Percentiles rank a stretch among this genome's conserved stretches.
Evolutionary conservation across 2,113 vertebrate species (phyloP).

Genomic region (Globicephala melas): DNA sequence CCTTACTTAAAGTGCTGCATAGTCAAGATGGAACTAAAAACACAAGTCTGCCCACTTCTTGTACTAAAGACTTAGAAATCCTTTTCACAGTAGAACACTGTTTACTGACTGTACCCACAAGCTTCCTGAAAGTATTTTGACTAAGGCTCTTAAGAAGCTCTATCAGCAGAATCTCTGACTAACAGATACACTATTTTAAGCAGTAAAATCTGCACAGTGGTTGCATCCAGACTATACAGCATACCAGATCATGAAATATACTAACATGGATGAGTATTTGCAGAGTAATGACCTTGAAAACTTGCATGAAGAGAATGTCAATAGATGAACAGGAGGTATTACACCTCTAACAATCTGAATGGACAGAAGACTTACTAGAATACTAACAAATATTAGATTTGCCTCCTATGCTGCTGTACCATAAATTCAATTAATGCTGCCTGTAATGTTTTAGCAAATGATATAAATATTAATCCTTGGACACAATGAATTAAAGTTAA

Average conservation of each 20-base stretch:
- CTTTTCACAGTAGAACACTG: slow-evolving; percentile 82
- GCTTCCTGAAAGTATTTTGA: slow-evolving; percentile 81
- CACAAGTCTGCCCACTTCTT: slow-evolving; percentile 80
- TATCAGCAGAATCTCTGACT: slow-evolving; percentile 79
- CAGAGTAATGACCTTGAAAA: slow-evolving; percentile 72
- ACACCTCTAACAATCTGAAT: background rate
- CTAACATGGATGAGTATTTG: slow-evolving; percentile 61
- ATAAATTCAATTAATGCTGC: background rate
- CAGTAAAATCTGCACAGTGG: slow-evolving; percentile 83
- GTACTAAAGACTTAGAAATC: slow-evolving; percentile 75
- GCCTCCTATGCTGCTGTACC: background rate
- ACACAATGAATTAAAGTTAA: slow-evolving; percentile 43
- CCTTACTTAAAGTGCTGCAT: slow-evolving; percentile 75
- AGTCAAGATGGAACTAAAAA: slow-evolving; percentile 80
- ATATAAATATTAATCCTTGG: slow-evolving; percentile 24
- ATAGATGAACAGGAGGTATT: background rate
- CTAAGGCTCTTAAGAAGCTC: slow-evolving; percentile 76
- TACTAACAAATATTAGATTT: background rate
- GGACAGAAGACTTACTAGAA: background rate
- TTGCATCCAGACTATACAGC: slow-evolving; percentile 92
- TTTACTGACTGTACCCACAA: slow-evolving; percentile 82
- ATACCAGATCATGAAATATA: slow-evolving; percentile 71
- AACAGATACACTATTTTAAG: slow-evolving; percentile 79
- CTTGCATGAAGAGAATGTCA: slow-evolving; percentile 60
- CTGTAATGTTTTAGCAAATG: slow-evolving; percentile 26